Conservation (phyloP, 2,113 vertebrate species). For the Neoarius graeffei region DNA sequence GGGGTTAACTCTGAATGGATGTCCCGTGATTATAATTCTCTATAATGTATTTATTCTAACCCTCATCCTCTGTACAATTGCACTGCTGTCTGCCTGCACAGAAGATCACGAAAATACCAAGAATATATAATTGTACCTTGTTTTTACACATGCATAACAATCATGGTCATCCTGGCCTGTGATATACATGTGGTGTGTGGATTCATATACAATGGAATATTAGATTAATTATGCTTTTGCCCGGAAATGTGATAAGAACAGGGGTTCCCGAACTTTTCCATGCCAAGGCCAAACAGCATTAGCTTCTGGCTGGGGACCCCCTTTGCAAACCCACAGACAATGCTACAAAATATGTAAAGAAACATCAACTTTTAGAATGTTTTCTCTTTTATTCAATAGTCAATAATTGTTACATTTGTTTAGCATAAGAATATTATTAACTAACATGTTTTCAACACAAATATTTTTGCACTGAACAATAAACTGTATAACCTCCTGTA, state of each 20-base stretch:
- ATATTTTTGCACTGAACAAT: no score
- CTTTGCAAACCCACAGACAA: no score
- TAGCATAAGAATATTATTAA: no score
- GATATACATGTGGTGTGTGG: not conserved
- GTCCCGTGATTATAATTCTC: not conserved
- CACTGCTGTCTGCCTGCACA: not conserved
- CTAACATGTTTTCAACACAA: no score
- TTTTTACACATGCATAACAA: not conserved
- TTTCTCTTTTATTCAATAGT: no score
- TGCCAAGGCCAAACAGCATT: no score
- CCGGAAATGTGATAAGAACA: not conserved
- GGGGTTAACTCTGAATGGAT: not conserved
- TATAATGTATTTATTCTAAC: not conserved
- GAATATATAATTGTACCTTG: not conserved
- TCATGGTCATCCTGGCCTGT: not conserved
- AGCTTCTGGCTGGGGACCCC: no score
- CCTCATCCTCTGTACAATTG: not conserved
- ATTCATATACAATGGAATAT: not conserved
- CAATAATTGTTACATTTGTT: no score
- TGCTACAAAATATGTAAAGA: no score
- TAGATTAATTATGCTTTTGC: conserved; percentile 1
- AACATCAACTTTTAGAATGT: no score
- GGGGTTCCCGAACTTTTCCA: no score
- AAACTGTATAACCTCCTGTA: no score
- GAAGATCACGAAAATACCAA: not conserved